Conservation (phyloP, 2,113 vertebrate genomes). For the Lathamus discolor region DNA sequence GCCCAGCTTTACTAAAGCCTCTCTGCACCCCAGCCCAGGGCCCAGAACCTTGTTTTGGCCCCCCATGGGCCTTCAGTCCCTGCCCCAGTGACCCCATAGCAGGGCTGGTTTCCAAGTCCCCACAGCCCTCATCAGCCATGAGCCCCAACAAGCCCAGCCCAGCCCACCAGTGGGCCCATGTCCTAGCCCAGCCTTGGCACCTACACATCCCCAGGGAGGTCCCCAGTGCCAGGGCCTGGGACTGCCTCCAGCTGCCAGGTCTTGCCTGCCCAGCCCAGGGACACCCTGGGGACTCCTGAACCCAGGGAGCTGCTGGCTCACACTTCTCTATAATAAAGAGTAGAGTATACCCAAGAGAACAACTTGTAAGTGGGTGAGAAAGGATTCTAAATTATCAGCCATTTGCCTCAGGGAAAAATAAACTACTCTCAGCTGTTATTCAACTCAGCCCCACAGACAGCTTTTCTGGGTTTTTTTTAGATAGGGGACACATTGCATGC, state of each 20-base stretch:
- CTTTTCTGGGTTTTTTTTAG: background rate
- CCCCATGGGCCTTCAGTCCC: fast-evolving
- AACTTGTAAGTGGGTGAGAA: background rate
- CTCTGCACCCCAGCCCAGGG: too few relatives aligned
- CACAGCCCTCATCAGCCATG: background rate
- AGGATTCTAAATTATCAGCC: background rate
- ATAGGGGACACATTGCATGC: background rate
- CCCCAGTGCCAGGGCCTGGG: fast-evolving
- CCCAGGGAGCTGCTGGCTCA: background rate
- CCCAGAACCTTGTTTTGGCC: background rate
- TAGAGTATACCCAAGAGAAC: background rate
- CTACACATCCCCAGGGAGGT: background rate
- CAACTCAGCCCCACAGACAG: background rate
- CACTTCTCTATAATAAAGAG: background rate
- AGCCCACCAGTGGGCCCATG: fast-evolving
- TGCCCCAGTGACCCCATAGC: fast-evolving
- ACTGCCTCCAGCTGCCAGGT: background rate
- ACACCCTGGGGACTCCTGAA: background rate
- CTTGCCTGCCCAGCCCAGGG: background rate
- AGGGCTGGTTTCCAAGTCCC: background rate
- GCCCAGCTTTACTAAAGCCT: background rate
- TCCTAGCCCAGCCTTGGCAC: fast-evolving
- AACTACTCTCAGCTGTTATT: background rate
- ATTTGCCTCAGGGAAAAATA: background rate
- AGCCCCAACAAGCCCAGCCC: fast-evolving